These are phyloP conservation scores for Phragmatobia fuliginosa DNA, from an alignment of 2,888 invertebrate species.

Conservation along the genomic window DNA sequence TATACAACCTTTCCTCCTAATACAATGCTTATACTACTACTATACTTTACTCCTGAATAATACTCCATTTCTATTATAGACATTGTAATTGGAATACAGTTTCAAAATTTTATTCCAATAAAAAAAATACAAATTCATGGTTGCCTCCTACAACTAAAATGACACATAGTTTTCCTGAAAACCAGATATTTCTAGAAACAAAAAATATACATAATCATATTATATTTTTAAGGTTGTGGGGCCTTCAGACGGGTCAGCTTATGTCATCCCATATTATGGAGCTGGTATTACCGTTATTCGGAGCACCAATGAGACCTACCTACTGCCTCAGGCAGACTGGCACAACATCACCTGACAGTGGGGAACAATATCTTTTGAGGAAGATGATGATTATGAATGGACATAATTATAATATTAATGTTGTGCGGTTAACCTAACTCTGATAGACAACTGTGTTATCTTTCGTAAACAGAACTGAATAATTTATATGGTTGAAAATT, in stretches of 20 bases:
- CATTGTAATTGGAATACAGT: not conserved
- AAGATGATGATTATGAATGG: constrained; percentile 83
- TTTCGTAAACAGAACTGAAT: constrained; percentile 13
- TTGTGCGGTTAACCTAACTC: not conserved
- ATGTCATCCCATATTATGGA: constrained; percentile 97
- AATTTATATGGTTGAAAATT: constrained; percentile 9
- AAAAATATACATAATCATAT: no score
- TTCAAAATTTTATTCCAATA: not conserved
- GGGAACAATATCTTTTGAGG: constrained; percentile 81
- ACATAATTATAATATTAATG: constrained; percentile 69
- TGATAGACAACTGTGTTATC: not conserved
- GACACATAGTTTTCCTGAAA: not conserved
- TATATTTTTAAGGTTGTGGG: constrained; percentile 90
- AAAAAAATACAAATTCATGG: no score
- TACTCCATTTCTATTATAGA: no score
- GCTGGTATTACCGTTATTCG: constrained; percentile 93
- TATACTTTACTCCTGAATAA: not conserved
- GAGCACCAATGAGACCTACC: constrained; percentile 94
- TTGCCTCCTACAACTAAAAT: not conserved
- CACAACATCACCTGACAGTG: constrained; percentile 86
- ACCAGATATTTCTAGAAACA: not conserved
- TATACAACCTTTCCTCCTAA: not conserved
- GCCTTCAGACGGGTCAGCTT: constrained; percentile 97
- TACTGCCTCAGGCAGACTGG: constrained; percentile 93
- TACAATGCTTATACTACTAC: no score